Base-by-base conservation (phyloP, 2,113 vertebrate genomes). In the Dendropsophus ebraccatus region DNA sequence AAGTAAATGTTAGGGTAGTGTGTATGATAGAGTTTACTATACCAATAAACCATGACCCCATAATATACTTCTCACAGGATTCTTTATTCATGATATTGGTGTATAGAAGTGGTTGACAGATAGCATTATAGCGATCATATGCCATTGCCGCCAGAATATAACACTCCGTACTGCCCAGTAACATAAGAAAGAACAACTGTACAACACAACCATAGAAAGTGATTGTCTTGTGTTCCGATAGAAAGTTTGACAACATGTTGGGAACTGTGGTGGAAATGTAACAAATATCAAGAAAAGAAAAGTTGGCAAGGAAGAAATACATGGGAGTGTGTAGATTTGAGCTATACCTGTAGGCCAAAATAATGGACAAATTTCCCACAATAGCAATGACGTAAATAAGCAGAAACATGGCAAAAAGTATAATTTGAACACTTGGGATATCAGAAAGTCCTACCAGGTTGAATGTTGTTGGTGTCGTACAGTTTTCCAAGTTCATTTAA, bases 101-200 rank as follows among this genome's bases (percentile, higher is more conserved):
- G 25, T 86, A 86, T 28, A 30, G 41, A 19, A 86, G 77, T 0
- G 84, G 84, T 32, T 73, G 76, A 25, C 84, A 86, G 58, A 86
- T 86, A 10, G 84, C 84, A 35, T 81, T 70, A 60, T 86, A 86
- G 19, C 84, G 62, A 41, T 86, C 84, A 60, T 86, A 86, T 5
- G 84, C 84, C 84, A 86, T 86, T 16, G 52, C 77, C 8, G 76
- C 76, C 8, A 86, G 76, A 41, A 86, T 72, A 30, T 58, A 86
- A 35, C 77, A 86, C 50, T 86, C 84, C 21, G 67, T 73, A 19
- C 76, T 70, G 3, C 65, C 84, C 13, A 81, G 41, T 32, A 60
- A 41, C 62, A 80, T 13, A 28, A 86, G 35, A 7, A 69, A 73
- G 28, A 73, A 86, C 50, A 86, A 60, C 47, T 86, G 84, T 17